Evolutionary conservation across 2,797 vertebrate genomes (phyloP), one percentile per base, ranked within the genome.

Genomic region (Mus caroli): DNA sequence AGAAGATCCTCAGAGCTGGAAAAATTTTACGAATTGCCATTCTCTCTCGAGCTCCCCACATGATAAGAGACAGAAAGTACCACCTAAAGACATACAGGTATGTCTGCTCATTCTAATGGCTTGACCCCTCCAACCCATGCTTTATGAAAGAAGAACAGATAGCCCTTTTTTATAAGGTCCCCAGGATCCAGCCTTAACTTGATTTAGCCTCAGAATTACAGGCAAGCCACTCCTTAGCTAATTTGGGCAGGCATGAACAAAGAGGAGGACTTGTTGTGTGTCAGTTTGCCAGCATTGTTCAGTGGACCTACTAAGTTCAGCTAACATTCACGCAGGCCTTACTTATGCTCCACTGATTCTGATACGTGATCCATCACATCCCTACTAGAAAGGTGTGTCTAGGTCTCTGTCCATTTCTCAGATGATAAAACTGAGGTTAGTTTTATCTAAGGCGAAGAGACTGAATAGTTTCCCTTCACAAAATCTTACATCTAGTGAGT

Each of bases 61-160:
- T 99, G 99, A 99, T 99, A 98, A 98, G 99, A 98, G 99, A 99
- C 98, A 99, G 99, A 97, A 99, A 99, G 98, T 99, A 99, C 95
- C 99, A 99, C 98, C 98, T 99, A 90, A 99, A 99, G 98, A 99
- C 99, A 0, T 99, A 99, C 98, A 99, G 99, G 99, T 99, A 96
- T 37, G 98, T 98, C 87, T 91, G 79, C 88, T 95, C 87, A 95
- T 54, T 90, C 88, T 94, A 82, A 91, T 93, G 37, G 52, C 52
- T 34, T 3, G 5, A 6, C 24, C 67, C 31, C 34, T 67, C 75
- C 40, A 26, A 50, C 20, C 92, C 75, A 17, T 15, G 11, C 88
- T 75, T 95, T 26, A 69, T 94, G 82, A 97, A 92, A 93, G 82
- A 96, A 92, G 56, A 87, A 34, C 90, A 92, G 95, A 90, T 22